Percentiles rank a stretch among this genome's conserved stretches.
Conservation (phyloP, 2,113 vertebrate species). For the Phocoena phocoena region DNA sequence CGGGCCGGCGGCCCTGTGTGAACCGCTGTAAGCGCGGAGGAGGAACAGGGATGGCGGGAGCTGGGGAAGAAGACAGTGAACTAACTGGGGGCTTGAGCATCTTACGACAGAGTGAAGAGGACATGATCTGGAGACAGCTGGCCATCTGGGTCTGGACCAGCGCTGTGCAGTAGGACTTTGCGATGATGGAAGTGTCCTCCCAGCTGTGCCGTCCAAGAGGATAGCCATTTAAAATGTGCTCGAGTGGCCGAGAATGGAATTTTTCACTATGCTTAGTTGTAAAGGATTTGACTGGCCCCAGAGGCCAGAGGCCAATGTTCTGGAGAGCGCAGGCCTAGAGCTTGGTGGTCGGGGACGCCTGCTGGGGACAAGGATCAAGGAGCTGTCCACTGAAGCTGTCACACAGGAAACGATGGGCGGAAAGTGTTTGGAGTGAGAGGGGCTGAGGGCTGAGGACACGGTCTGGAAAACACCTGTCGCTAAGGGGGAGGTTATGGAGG, state of each 20-base stretch:
- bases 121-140: not conserved
- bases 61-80: not conserved
- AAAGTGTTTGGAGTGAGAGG: not conserved
- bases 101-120: not conserved
- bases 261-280: not conserved
- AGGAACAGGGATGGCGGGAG: not conserved
- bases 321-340: not conserved
- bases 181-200: accelerated
- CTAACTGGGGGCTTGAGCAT: not conserved
- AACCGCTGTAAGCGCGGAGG: not conserved
- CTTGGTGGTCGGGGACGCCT: not conserved
- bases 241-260: no score
- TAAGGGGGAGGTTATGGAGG: accelerated
- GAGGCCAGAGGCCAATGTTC: not conserved
- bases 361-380: not conserved
- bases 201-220: not conserved
- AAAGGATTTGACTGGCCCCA: no score
- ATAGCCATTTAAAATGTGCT: accelerated
- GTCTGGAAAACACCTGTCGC: not conserved
- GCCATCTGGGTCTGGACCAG: not conserved
- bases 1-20: not conserved
- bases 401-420: not conserved
- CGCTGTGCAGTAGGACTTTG: accelerated
- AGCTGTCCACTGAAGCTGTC: accelerated
- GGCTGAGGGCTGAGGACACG: not conserved